phyloP scores from a whole-genome alignment of 1,140 invertebrate species.

The Cylas formicarius region DNA sequence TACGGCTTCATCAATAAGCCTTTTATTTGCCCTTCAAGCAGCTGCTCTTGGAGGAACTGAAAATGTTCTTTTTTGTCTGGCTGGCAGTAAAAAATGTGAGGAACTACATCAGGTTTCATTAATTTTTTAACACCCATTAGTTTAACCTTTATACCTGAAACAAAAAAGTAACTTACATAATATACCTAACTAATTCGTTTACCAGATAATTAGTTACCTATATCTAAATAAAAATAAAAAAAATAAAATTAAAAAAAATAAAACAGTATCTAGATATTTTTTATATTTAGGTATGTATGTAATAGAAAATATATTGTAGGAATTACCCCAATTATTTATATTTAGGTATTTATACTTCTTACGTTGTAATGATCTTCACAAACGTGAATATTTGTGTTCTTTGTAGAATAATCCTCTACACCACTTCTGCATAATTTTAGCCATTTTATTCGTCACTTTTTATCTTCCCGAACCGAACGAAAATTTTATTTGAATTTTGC shows the following conservation, averaged over 20 bases:
- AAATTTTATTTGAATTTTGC: conserved; percentile 9
- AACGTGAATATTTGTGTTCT: conserved; percentile 16
- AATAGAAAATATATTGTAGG: background rate
- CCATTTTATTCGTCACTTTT: conserved; percentile 17
- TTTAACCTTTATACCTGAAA: conserved; percentile 32
- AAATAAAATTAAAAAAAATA: conserved; percentile 30
- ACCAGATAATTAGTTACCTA: conserved; percentile 41
- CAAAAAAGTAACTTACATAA: too few relatives aligned
- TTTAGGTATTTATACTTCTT: conserved; percentile 12
- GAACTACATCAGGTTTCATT: conserved; percentile 34
- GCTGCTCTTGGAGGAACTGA: conserved; percentile 2
- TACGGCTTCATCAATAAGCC: conserved; percentile 9
- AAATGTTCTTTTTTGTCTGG: conserved; percentile 26
- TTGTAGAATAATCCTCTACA: conserved; percentile 4
- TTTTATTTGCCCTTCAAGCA: background rate
- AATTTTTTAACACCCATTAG: conserved; percentile 31
- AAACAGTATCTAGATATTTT: too few relatives aligned
- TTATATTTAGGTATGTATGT: background rate
- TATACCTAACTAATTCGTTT: too few relatives aligned
- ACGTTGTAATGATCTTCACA: conserved; percentile 28
- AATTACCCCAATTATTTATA: background rate
- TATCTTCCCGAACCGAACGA: conserved; percentile 8
- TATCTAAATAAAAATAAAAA: conserved; percentile 37
- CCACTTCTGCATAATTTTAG: conserved; percentile 18
- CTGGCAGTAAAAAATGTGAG: conserved; percentile 38